Percentiles rank a stretch among this genome's conserved stretches.
Conservation (phyloP, 2,113 vertebrate genomes). For the Notiomystis cincta region DNA sequence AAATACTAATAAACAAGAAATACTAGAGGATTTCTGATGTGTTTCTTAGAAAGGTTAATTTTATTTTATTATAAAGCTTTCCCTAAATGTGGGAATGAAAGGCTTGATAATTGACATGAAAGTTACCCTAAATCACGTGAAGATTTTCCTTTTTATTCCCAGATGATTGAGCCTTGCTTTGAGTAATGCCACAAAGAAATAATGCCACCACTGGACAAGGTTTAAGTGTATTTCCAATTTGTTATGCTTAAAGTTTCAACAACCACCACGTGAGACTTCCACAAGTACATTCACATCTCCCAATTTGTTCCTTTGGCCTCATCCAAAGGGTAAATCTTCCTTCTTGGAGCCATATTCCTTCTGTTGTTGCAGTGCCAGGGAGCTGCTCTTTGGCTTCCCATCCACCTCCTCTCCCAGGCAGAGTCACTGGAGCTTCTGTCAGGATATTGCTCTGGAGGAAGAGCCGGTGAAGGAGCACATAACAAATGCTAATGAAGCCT, state of each 20-base stretch:
- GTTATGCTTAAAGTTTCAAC: slow-evolving; percentile 8
- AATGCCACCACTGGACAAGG: background rate
- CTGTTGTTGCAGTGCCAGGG: background rate
- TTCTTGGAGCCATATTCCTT: background rate
- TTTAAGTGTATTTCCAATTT: background rate
- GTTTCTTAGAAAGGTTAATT: background rate
- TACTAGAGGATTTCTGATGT: background rate
- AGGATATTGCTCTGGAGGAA: background rate
- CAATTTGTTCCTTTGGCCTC: background rate
- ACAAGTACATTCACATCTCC: background rate
- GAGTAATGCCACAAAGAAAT: background rate
- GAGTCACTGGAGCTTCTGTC: background rate
- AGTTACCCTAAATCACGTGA: background rate
- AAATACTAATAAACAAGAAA: background rate
- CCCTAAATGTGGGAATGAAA: background rate
- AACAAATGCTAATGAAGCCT: background rate
- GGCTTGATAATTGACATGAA: background rate
- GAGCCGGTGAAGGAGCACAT: background rate
- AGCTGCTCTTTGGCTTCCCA: background rate
- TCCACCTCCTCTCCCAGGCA: background rate
- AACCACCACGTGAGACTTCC: background rate
- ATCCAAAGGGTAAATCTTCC: background rate
- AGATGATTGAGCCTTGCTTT: background rate
- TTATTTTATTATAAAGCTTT: slow-evolving; percentile 10
- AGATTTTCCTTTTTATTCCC: background rate